Conservation (phyloP, 2,888 invertebrate species). For the Coenonympha arcania region DNA sequence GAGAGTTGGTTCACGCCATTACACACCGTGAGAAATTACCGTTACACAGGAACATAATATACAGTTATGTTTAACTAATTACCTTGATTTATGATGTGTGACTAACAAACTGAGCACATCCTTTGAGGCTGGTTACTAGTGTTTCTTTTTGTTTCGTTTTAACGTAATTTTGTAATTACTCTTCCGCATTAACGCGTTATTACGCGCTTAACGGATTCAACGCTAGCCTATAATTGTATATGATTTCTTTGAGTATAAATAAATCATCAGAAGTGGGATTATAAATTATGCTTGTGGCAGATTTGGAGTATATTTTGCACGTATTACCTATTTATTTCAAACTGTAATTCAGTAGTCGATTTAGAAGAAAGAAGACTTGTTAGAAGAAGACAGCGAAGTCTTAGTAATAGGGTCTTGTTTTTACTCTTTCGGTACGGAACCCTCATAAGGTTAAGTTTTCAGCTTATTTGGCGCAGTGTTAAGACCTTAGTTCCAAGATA, state of each 20-base stretch:
- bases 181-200: conserved; percentile 3
- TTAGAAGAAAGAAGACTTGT: too few relatives aligned
- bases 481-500: too few relatives aligned
- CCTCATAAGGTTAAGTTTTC: too few relatives aligned
- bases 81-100: conserved; percentile 30
- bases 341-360: too few relatives aligned
- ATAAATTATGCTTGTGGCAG: too few relatives aligned
- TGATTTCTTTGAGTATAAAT: background rate
- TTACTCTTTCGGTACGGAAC: too few relatives aligned
- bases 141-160: background rate
- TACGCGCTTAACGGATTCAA: background rate
- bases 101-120: conserved; percentile 23
- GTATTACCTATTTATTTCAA: too few relatives aligned
- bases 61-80: conserved; percentile 28
- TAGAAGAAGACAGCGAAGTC: too few relatives aligned
- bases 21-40: background rate
- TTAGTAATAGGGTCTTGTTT: too few relatives aligned
- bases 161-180: conserved; percentile 1
- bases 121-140: conserved; percentile 21
- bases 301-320: too few relatives aligned
- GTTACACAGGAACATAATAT: conserved; percentile 21
- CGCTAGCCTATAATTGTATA: background rate
- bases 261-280: background rate
- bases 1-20: background rate
- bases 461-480: too few relatives aligned